Evolutionary conservation across 2,888 invertebrate genomes (phyloP).

Genomic region (Athripsodes cinereus): DNA sequence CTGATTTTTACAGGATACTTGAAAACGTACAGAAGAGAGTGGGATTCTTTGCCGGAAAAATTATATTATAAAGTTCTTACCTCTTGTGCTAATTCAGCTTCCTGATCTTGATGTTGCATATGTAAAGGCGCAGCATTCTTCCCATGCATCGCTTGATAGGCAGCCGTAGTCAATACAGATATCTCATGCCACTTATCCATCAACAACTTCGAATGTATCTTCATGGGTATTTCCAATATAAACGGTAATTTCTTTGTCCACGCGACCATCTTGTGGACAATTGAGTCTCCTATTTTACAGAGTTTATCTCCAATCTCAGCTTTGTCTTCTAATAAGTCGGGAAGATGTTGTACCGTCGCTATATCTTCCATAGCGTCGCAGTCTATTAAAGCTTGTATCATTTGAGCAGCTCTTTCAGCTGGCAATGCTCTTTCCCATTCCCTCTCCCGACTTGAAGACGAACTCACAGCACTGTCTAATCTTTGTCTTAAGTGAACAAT

Average conservation of each 20-base stretch:
- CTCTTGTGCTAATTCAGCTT: conserved; percentile 82
- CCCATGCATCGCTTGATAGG: conserved; percentile 88
- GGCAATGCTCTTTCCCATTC: conserved; percentile 57
- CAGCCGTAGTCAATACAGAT: conserved; percentile 87
- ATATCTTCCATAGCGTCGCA: conserved; percentile 97
- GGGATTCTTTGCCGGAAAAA: no score
- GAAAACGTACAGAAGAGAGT: no score
- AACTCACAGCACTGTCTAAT: conserved; percentile 82
- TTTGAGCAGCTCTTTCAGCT: conserved; percentile 76
- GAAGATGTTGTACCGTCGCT: conserved; percentile 85
- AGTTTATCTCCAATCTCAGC: conserved; percentile 87
- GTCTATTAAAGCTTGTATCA: conserved; percentile 90
- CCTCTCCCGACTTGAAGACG: conserved; percentile 35
- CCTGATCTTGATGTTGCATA: conserved; percentile 43
- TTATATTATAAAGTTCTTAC: no score
- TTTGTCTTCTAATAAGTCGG: conserved; percentile 84
- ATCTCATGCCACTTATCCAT: conserved; percentile 99
- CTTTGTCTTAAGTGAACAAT: conserved; percentile 83
- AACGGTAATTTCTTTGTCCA: conserved; percentile 99
- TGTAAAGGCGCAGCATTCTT: conserved; percentile 41
- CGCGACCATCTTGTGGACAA: conserved; percentile 96
- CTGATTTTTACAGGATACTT: no score
- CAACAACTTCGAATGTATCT: conserved; percentile 89
- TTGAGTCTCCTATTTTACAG: conserved; percentile 95
- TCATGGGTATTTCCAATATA: conserved; percentile 92